These are phyloP conservation scores for Apteryx mantelli DNA, from an alignment of 2,113 vertebrate genomes.

Conservation along the genomic window DNA sequence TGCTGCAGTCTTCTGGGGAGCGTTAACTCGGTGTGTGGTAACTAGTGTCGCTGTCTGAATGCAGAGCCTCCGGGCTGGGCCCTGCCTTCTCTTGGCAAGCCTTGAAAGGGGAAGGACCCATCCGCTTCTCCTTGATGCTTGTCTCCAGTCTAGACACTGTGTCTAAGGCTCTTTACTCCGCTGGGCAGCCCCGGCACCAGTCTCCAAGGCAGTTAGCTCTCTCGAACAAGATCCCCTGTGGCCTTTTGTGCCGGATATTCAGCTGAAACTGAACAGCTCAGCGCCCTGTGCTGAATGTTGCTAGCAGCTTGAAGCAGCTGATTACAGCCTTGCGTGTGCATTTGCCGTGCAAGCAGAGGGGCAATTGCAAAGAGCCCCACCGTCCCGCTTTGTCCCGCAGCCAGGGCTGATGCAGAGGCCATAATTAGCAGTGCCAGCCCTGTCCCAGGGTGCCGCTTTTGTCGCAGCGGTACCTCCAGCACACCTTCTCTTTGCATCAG, in stretches of 20 bases:
- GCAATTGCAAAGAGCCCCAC: not conserved
- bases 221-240: not conserved
- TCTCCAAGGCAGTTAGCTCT: not conserved
- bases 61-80: constrained; percentile 46
- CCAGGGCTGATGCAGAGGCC: not conserved
- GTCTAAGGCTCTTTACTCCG: not conserved
- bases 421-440: not conserved
- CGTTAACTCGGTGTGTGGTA: constrained; percentile 24
- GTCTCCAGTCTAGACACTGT: constrained; percentile 36
- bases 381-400: not conserved
- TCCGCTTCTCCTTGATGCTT: constrained; percentile 18
- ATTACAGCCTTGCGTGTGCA: not conserved
- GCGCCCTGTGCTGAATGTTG: not conserved
- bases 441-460: not conserved
- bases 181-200: not conserved
- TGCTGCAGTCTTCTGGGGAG: constrained; percentile 46
- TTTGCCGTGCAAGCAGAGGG: not conserved
- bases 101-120: constrained; percentile 42
- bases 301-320: not conserved
- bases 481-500: not conserved
- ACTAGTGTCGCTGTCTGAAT: constrained; percentile 8
- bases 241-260: constrained; percentile 48
- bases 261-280: not conserved
- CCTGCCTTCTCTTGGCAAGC: constrained; percentile 50
- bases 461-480: not conserved